Conservation (phyloP, 2,113 vertebrate genomes). For the Loxodonta africana region DNA sequence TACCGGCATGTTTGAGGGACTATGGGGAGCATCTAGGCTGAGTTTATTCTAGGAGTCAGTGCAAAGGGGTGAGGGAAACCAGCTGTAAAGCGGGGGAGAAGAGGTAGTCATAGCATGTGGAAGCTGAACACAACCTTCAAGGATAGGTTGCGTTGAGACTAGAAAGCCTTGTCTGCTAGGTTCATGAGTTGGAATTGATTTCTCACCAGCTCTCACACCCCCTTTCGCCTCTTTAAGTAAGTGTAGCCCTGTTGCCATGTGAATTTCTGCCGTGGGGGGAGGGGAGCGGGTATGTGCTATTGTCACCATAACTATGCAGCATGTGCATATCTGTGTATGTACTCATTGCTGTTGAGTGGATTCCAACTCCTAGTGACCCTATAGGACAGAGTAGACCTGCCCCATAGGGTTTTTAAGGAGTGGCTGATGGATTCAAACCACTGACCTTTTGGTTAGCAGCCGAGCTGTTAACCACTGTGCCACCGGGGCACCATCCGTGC, state of each 20-base stretch:
- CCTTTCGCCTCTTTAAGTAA: background rate
- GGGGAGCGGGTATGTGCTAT: background rate
- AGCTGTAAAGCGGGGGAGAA: background rate
- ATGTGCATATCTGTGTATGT: background rate
- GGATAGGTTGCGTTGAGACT: constrained; percentile 21
- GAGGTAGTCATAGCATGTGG: background rate
- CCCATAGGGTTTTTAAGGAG: too few species aligned
- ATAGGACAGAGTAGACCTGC: too few species aligned
- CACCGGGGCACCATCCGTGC: too few species aligned
- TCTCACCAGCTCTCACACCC: constrained; percentile 15
- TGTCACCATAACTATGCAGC: background rate
- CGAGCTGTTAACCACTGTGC: too few species aligned
- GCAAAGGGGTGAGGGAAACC: background rate
- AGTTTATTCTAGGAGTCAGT: background rate
- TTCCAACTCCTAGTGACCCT: too few species aligned
- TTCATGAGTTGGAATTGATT: constrained; percentile 43
- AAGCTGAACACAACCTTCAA: background rate
- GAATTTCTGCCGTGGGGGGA: background rate
- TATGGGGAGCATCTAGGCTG: background rate
- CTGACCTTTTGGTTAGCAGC: too few species aligned
- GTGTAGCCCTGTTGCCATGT: background rate
- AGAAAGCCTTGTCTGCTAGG: constrained; percentile 29
- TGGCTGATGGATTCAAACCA: too few species aligned
- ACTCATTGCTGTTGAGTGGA: background rate
- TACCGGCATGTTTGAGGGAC: background rate